Percentiles rank a stretch among this genome's conserved stretches.
These are phyloP conservation scores for Turritopsis rubra DNA, from an alignment of 30 jellyfish, hydroid and myxozoan species.

Conservation along the genomic window DNA sequence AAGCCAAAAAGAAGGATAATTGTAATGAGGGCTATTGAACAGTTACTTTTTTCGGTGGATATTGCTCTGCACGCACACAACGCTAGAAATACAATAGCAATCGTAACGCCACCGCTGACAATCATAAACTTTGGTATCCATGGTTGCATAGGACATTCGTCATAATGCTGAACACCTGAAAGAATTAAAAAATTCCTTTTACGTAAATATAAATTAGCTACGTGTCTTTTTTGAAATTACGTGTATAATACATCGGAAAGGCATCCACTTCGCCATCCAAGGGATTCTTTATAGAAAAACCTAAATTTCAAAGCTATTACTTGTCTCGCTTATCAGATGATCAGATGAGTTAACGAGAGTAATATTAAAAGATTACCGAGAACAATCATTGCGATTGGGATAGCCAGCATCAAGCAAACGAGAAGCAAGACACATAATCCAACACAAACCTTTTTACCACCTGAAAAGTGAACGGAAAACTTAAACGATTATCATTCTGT, in stretches of 20 bases:
- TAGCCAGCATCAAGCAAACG: not conserved
- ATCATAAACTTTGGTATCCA: constrained; percentile 23
- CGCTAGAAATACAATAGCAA: not conserved
- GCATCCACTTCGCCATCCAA: too few species aligned
- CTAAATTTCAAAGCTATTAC: too few species aligned
- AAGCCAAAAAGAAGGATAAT: not conserved
- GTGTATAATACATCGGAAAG: too few species aligned
- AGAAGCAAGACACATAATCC: not conserved
- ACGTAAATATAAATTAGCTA: too few species aligned
- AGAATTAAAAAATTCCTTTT: too few species aligned
- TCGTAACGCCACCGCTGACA: constrained; percentile 14
- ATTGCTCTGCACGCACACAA: not conserved
- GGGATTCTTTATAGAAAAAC: too few species aligned
- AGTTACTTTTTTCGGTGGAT: not conserved
- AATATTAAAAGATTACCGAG: not conserved
- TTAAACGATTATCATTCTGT: too few species aligned
- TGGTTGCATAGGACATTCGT: constrained; percentile 25
- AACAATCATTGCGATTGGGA: not conserved
- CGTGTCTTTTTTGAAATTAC: not conserved
- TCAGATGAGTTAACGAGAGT: too few species aligned
- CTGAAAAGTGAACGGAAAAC: too few species aligned
- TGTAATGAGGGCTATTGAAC: not conserved
- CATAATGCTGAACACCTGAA: constrained; percentile 2
- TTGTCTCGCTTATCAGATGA: too few species aligned
- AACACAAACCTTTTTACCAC: too few species aligned